phyloP scores from a whole-genome alignment of 23 tunicate genomes.

The Clavelina lepadiformis region DNA sequence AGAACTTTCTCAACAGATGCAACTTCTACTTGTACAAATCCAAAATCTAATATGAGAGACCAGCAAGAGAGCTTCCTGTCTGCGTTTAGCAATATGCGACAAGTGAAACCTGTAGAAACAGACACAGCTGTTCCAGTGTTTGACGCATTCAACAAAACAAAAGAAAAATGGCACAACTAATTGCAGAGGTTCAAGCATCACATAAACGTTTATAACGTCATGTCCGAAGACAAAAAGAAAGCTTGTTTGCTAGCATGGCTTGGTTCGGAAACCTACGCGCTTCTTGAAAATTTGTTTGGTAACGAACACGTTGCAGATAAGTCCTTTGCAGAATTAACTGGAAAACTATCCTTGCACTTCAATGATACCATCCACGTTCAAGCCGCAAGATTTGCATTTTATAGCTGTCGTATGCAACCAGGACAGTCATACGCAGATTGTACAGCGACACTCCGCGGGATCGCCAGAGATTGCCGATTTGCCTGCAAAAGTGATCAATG shows the following conservation, averaged over 20 bases:
- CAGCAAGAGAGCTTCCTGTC: too few species aligned
- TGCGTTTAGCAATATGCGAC: too few species aligned
- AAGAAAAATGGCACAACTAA: constrained; percentile 14
- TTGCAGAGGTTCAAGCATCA: constrained; percentile 1
- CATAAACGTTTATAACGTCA: neutral
- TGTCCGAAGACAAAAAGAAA: neutral
- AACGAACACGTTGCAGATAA: neutral
- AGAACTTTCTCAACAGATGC: too few species aligned
- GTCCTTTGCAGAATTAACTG: neutral
- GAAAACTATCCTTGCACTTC: neutral
- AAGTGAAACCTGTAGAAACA: too few species aligned
- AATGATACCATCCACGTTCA: constrained; percentile 6
- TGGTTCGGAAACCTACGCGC: constrained; percentile 1
- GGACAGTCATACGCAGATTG: constrained; percentile 14
- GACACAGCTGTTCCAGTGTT: too few species aligned
- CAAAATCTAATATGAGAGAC: too few species aligned
- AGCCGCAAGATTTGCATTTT: constrained; percentile 3
- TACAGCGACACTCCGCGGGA: neutral
- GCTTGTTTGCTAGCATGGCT: constrained; percentile 3
- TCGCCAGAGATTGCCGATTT: constrained; percentile 4
- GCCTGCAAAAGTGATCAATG: constrained; percentile 13
- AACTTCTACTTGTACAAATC: too few species aligned
- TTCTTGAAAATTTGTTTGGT: neutral
- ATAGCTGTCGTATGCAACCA: constrained; percentile 1
- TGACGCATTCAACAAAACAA: neutral